phyloP scores from a whole-genome alignment of 2,888 invertebrate genomes.

The Zaprionus lineosus region DNA sequence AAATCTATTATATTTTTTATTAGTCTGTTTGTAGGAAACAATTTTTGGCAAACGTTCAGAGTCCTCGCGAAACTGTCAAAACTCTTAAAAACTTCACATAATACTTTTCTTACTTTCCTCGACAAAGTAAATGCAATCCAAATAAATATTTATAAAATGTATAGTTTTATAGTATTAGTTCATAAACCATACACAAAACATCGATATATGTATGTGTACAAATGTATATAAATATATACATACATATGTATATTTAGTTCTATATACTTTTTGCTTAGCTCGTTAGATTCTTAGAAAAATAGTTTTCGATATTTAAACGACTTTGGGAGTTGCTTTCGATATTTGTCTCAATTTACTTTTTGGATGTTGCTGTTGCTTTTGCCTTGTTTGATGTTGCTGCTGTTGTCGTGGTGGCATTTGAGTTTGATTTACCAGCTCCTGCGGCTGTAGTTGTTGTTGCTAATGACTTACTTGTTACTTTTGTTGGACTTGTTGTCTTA shows the following conservation, averaged over 20 bases:
- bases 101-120: constrained; percentile 2
- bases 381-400: constrained; percentile 28
- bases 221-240: constrained; percentile 11
- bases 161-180: too few species aligned
- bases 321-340: constrained; percentile 44
- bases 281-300: constrained; percentile 62
- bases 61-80: constrained; percentile 17
- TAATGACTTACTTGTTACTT: constrained; percentile 30
- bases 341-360: constrained; percentile 30
- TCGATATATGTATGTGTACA: constrained; percentile 17
- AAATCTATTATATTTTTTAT: background rate
- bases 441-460: constrained; percentile 27
- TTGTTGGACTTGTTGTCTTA: constrained; percentile 50
- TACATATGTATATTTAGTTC: background rate
- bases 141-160: constrained; percentile 51
- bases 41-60: constrained; percentile 29
- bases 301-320: constrained; percentile 47
- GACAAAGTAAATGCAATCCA: constrained; percentile 41
- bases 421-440: too few species aligned
- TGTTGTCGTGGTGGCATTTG: background rate
- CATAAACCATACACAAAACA: constrained; percentile 34
- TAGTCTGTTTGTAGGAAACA: constrained; percentile 34
- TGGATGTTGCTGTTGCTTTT: constrained; percentile 25
- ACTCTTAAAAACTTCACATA: constrained; percentile 33
- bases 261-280: constrained; percentile 41